phyloP scores from a whole-genome alignment of 2,888 invertebrate genomes.

The Agrochola circellaris region DNA sequence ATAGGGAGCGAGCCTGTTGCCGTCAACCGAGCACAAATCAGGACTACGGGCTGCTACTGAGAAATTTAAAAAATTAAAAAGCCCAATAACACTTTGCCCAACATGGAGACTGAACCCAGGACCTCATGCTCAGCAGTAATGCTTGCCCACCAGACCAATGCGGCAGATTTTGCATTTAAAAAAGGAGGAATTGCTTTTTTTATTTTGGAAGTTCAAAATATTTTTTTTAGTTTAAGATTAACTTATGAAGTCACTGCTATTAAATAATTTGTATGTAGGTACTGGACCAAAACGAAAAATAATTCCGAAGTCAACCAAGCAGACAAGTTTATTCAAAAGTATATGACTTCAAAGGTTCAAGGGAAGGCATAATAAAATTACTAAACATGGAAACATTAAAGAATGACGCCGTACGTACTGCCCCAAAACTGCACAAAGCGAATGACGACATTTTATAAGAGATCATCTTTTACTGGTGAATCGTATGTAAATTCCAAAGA shows the following conservation, averaged over 20 bases:
- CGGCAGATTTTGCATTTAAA: no score
- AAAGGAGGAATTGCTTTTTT: no score
- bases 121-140: no score
- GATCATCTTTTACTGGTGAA: background rate
- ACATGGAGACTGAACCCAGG: no score
- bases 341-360: constrained; percentile 40
- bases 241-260: background rate
- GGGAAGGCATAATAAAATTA: constrained; percentile 32
- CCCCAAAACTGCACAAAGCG: constrained; percentile 44
- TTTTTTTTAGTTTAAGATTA: background rate
- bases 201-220: no score
- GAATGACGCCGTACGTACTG: background rate
- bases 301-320: constrained; percentile 54
- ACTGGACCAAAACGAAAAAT: constrained; percentile 46
- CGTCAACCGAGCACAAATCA: no score
- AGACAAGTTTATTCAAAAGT: constrained; percentile 49
- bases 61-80: no score
- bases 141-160: no score
- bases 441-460: constrained; percentile 15
- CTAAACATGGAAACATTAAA: constrained; percentile 8
- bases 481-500: background rate
- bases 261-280: constrained; percentile 34
- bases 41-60: no score
- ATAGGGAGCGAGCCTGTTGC: no score
- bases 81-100: no score